Evolutionary conservation across 1,140 invertebrate species (phyloP), one percentile per base, ranked within the genome.

Genomic region (Nylanderia fulva): DNA sequence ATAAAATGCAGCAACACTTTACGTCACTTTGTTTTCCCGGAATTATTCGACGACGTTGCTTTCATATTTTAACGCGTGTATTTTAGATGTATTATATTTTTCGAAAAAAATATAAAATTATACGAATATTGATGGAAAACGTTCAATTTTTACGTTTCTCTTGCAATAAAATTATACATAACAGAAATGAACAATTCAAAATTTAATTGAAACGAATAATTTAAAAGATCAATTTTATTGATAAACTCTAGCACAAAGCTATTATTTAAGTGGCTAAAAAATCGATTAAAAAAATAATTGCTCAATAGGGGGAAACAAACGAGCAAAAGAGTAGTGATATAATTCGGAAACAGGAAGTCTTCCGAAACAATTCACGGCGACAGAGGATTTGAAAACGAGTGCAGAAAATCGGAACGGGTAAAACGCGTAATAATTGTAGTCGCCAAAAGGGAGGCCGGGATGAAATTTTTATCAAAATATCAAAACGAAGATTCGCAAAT

Each of bases 1-100:
- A 82, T 72, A 72, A 82, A 72, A 82, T 58, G 64, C 52, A 42
- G 36, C 77, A 72, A 71, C 36, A 52, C 42, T 42, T 56, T 71
- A 29, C n/a, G 24, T 18, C 36, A 36, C n/a, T 52, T 69, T 79
- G 64, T 80, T 82, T 58, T 36, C 54, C 13, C 3, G 8, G 5
- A 39, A 68, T 72, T 60, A 82, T 72, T 71, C 39, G 36, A 21
- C 8, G n/a, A 8, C 24, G 52, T 8, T 13, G 39, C 33, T 75
- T 61, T 56, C 39, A 80, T 64, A 66, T 56, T 79, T 56, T 15
- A 1, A 8, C 54, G 11, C 13, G 4, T 68, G 42, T 54, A 18
- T 45, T 45, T 29, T n/a, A n/a, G n/a, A n/a, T n/a, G n/a, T n/a
- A n/a, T n/a, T n/a, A n/a, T n/a, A n/a, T n/a, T 36, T 15, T 9